Conservation (phyloP, 2,797 vertebrate species). For the Brachymystax lenok region DNA sequence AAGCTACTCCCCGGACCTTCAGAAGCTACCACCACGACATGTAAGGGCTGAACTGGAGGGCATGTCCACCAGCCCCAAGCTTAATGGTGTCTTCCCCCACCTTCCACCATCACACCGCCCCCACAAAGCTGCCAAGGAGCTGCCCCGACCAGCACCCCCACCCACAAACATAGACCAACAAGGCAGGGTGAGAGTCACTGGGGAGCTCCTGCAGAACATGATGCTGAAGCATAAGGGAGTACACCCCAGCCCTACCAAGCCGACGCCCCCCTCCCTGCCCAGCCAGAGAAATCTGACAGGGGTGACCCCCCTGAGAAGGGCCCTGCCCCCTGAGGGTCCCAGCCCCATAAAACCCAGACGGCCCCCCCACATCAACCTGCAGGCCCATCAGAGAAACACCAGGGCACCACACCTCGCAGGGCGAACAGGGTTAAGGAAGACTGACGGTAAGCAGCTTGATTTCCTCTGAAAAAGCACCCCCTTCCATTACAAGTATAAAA, state of each 20-base stretch:
- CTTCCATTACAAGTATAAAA: too few species aligned
- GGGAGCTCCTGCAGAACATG: slow-evolving; percentile 66
- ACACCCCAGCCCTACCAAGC: not conserved
- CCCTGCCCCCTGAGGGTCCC: slow-evolving; percentile 66
- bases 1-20: slow-evolving; percentile 28
- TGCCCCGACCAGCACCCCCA: not conserved
- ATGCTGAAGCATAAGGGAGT: slow-evolving; percentile 57
- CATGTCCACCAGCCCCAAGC: slow-evolving; percentile 11
- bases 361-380: slow-evolving; percentile 72
- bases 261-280: slow-evolving; percentile 28
- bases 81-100: slow-evolving; percentile 46
- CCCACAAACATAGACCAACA: slow-evolving; percentile 27
- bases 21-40: slow-evolving; percentile 11
- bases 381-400: slow-evolving; percentile 48
- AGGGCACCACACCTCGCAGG: not conserved
- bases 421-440: slow-evolving; percentile 21
- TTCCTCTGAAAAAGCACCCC: slow-evolving; percentile 11
- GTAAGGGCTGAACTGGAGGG: slow-evolving; percentile 23
- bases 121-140: slow-evolving; percentile 21
- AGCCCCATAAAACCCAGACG: slow-evolving; percentile 76
- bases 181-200: slow-evolving; percentile 57
- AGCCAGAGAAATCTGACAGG: slow-evolving; percentile 58
- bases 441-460: slow-evolving; percentile 53
- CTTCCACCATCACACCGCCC: slow-evolving; percentile 39
- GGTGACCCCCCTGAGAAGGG: slow-evolving; percentile 71